Conservation (phyloP, 1,140 invertebrate genomes). For the Hypothenemus hampei region DNA sequence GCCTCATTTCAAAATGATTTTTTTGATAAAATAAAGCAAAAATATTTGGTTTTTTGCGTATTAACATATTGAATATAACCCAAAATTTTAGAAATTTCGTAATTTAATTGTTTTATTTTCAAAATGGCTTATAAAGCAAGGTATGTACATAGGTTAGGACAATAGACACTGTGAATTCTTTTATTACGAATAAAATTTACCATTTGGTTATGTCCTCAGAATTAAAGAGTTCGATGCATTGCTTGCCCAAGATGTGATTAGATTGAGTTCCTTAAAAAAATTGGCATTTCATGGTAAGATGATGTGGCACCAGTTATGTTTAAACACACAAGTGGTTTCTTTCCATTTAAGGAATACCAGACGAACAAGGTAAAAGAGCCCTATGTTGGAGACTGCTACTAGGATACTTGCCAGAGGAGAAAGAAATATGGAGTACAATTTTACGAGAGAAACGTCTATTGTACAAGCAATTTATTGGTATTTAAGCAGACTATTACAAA, state of each 20-base stretch:
- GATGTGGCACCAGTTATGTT: not conserved
- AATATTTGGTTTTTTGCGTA: no score
- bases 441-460: conserved; percentile 66
- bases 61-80: no score
- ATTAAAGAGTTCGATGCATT: conserved; percentile 70
- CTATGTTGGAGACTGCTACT: conserved; percentile 79
- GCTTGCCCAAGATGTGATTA: conserved; percentile 61
- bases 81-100: not conserved
- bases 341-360: conserved; percentile 64
- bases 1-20: no score
- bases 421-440: conserved; percentile 58
- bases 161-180: conserved; percentile 16
- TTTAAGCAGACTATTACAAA: not conserved
- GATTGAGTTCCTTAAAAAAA: conserved; percentile 58
- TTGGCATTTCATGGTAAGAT: conserved; percentile 71
- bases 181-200: not conserved
- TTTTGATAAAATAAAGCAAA: no score
- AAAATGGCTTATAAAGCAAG: conserved; percentile 34
- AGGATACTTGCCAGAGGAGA: conserved; percentile 71
- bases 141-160: conserved; percentile 17
- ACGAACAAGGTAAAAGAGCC: conserved; percentile 69
- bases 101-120: no score
- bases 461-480: conserved; percentile 80
- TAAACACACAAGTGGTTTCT: not conserved
- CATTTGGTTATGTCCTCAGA: conserved; percentile 47